phyloP scores from a whole-genome alignment of 2,113 vertebrate genomes.

The Phoenicopterus ruber region DNA sequence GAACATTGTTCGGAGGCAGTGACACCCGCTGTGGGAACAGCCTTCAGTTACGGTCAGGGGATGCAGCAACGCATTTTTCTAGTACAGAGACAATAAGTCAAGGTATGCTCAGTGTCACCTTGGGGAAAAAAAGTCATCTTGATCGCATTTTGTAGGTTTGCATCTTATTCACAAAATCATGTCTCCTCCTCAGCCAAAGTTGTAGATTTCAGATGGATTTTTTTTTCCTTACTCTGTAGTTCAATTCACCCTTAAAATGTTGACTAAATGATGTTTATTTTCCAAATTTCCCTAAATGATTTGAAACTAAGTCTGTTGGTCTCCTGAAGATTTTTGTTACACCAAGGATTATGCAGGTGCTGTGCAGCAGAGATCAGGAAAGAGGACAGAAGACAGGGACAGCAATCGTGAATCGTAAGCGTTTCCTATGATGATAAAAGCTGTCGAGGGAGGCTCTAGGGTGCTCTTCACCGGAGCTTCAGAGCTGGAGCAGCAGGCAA shows the following conservation, averaged over 20 bases:
- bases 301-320: neutral
- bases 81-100: neutral
- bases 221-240: neutral
- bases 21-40: neutral
- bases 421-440: neutral
- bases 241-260: neutral
- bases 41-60: neutral
- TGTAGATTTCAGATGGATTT: neutral
- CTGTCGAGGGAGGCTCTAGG: neutral
- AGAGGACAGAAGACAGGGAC: neutral
- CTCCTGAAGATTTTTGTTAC: neutral
- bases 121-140: neutral
- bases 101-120: neutral
- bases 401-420: neutral
- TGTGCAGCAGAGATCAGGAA: neutral
- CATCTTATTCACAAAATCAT: neutral
- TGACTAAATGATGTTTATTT: neutral
- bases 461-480: neutral
- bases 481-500: neutral
- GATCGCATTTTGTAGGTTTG: neutral
- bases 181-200: neutral
- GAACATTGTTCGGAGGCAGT: neutral
- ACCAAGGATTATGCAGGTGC: neutral
- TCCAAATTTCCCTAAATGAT: neutral
- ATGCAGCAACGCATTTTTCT: neutral